Evolutionary conservation across 2,797 vertebrate species (phyloP).

Genomic region (Sebastes oblongus): DNA sequence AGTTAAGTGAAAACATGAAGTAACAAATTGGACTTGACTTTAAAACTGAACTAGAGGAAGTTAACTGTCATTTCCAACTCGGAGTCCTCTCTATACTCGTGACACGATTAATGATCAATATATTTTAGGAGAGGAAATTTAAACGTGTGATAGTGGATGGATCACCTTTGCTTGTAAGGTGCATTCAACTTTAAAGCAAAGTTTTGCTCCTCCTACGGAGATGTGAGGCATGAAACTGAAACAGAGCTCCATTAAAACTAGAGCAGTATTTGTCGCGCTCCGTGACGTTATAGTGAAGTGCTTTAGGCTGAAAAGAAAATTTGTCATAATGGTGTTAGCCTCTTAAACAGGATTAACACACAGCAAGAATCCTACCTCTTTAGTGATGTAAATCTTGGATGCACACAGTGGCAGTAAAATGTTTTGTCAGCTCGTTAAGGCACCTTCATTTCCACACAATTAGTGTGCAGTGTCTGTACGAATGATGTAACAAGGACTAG

Average conservation of each 20-base stretch:
- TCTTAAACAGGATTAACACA: constrained; percentile 25
- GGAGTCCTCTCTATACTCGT: neutral
- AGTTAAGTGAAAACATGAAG: neutral
- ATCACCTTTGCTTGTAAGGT: neutral
- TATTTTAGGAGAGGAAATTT: neutral
- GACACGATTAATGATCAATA: too few species aligned
- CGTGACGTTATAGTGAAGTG: neutral
- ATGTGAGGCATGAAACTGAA: constrained; percentile 15
- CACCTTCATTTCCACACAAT: neutral
- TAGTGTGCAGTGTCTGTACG: neutral
- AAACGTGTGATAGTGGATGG: neutral
- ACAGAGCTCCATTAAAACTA: neutral
- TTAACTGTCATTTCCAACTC: neutral
- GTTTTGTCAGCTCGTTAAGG: constrained; percentile 16
- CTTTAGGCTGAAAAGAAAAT: constrained; percentile 9
- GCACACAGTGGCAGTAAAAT: neutral
- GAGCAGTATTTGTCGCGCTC: constrained; percentile 1
- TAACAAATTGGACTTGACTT: neutral
- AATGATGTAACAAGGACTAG: constrained; percentile 7
- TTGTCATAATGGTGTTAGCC: constrained; percentile 5
- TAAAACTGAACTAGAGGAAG: neutral
- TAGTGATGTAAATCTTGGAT: neutral
- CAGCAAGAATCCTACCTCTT: neutral
- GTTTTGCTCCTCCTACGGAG: neutral
- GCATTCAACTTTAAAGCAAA: neutral